These are phyloP conservation scores for Physella acuta DNA, from an alignment of 1,140 invertebrate species.

Conservation along the genomic window DNA sequence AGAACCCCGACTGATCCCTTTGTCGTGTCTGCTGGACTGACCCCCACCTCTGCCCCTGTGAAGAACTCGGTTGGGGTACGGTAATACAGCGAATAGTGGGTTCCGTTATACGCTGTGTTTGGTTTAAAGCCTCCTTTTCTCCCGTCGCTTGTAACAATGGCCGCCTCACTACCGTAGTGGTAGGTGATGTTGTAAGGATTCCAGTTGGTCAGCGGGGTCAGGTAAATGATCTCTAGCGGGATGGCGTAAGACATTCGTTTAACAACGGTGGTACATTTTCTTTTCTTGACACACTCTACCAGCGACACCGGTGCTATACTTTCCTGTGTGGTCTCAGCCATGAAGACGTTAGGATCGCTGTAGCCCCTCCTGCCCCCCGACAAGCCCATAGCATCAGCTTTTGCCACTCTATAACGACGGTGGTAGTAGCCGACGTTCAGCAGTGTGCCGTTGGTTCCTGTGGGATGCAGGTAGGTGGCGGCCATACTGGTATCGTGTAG, in stretches of 20 bases:
- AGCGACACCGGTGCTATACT: slow-evolving; percentile 28
- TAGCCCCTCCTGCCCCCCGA: slow-evolving; percentile 32
- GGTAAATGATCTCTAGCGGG: slow-evolving; percentile 46
- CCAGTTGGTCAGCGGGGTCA: slow-evolving; percentile 47
- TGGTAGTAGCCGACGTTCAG: slow-evolving; percentile 45
- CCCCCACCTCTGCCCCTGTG: not conserved
- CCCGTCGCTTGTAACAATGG: not conserved
- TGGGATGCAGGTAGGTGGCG: slow-evolving; percentile 18
- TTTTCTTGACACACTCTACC: slow-evolving; percentile 19
- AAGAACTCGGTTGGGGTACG: slow-evolving; percentile 24
- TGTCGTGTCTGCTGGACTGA: not conserved
- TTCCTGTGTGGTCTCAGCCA: slow-evolving; percentile 40
- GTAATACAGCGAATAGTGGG: slow-evolving; percentile 32
- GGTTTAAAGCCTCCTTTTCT: slow-evolving; percentile 33
- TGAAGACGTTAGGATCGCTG: slow-evolving; percentile 41
- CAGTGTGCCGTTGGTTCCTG: slow-evolving; percentile 17
- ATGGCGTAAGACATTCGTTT: slow-evolving; percentile 41
- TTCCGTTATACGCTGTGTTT: slow-evolving; percentile 42
- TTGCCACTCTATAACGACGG: slow-evolving; percentile 29
- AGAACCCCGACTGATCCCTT: not conserved
- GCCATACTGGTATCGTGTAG: slow-evolving; percentile 38
- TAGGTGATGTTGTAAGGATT: slow-evolving; percentile 42
- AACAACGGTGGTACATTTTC: slow-evolving; percentile 21
- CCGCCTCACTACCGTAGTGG: not conserved
- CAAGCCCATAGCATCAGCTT: slow-evolving; percentile 34